Evolutionary conservation across 2,113 vertebrate species (phyloP).

Genomic region (Acanthochromis polyacanthus): DNA sequence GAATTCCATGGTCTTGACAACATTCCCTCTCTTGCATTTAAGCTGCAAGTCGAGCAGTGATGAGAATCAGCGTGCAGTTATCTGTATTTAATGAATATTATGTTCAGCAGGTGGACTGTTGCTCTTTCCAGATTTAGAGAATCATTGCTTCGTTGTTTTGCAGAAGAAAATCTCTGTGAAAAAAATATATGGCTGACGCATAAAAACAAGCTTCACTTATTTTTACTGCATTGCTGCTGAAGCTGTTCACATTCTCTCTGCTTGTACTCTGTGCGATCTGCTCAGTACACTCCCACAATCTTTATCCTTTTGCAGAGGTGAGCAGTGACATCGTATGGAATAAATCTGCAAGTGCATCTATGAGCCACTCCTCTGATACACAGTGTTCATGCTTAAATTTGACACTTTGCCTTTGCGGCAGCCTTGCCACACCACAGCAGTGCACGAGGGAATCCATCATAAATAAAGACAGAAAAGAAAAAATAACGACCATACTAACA

Average conservation of each 20-base stretch:
- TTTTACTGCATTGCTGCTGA: background rate
- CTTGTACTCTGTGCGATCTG: background rate
- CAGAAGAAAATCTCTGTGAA: too few species aligned
- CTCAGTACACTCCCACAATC: constrained; percentile 57
- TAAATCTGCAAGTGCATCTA: constrained; percentile 25
- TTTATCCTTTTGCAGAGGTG: constrained; percentile 23
- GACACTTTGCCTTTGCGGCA: background rate
- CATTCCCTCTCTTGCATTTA: too few species aligned
- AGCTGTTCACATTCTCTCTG: background rate
- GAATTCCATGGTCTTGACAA: too few species aligned
- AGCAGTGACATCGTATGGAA: constrained; percentile 78
- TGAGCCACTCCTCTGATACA: background rate
- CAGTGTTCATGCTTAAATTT: background rate
- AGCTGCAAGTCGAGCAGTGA: too few species aligned
- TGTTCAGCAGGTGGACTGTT: too few species aligned
- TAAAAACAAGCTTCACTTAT: background rate
- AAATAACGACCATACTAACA: fast-evolving
- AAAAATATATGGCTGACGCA: fast-evolving
- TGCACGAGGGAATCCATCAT: background rate
- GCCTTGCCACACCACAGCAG: background rate
- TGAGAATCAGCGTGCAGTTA: too few species aligned
- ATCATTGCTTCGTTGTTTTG: too few species aligned
- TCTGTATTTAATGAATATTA: too few species aligned
- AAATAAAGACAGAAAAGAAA: background rate
- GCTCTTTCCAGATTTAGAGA: too few species aligned